These are phyloP conservation scores for Opisthograptis luteolata DNA, from an alignment of 2,888 invertebrate genomes.

Conservation along the genomic window DNA sequence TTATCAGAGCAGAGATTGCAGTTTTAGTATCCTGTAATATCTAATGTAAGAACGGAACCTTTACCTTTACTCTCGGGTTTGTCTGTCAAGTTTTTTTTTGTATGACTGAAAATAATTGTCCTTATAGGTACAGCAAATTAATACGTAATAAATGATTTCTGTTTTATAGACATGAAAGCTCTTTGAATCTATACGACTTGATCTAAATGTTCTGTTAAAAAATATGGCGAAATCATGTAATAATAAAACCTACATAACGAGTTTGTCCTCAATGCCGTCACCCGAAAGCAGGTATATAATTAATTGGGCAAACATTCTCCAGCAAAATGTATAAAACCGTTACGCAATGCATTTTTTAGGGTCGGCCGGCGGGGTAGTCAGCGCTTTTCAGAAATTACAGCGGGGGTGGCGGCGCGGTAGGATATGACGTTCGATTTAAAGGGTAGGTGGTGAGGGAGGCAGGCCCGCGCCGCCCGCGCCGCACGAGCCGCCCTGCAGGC, in stretches of 20 bases:
- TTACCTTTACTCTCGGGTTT: no score
- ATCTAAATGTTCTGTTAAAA: not conserved
- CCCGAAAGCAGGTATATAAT: conserved; percentile 71
- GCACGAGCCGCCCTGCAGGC: conserved; percentile 1
- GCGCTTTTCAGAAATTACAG: conserved; percentile 82
- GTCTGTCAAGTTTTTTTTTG: no score
- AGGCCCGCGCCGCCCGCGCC: not conserved
- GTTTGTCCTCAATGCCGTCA: conserved; percentile 15
- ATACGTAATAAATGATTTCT: no score
- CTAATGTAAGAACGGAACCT: no score
- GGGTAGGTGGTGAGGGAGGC: conserved; percentile 55
- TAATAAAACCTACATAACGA: not conserved
- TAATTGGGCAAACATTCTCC: conserved; percentile 76
- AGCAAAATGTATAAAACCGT: conserved; percentile 75
- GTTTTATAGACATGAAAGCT: no score
- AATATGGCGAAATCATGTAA: not conserved
- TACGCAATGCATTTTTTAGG: conserved; percentile 85
- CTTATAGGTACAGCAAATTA: no score
- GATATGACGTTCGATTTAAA: conserved; percentile 84
- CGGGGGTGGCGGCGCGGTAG: conserved; percentile 71
- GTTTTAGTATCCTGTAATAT: no score
- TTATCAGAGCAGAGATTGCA: no score
- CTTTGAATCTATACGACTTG: no score
- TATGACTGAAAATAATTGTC: no score
- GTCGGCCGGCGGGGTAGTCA: conserved; percentile 76